Base-by-base conservation (phyloP, 2,113 vertebrate species). In the Aix galericulata region DNA sequence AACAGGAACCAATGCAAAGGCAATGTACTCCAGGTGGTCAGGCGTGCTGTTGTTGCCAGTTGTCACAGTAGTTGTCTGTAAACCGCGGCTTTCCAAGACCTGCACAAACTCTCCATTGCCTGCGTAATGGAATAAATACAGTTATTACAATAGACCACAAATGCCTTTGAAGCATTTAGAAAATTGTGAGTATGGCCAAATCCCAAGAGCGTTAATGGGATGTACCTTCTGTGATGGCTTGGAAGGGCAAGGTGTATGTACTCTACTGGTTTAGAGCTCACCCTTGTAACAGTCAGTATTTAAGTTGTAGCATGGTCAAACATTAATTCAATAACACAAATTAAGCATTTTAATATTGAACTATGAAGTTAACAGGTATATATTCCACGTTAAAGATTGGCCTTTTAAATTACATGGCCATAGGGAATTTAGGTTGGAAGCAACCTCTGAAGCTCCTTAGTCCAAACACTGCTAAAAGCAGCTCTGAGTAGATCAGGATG, bases 1-100 rank as follows among this genome's bases (percentile, higher is more conserved):
- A 63, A 98, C 86, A 0, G 98, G 98, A 95, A 99, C 98, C 82
- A 99, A 94, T 2, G 95, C 97, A 63, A 98, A 99, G 0, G 99
- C 99, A 3, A 98, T 94, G 79, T 99, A 98, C 48, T 98, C 98
- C 0, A 98, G 91, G 77, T 98, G 97, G 16, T 96, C 94, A 2
- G 94, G 8, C 42, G 92, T 81, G 81, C 59, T 74, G 73, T 72
- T 93, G 40, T 0, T 86, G 71, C 64, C 66, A 68, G 68, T 72
- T n/a, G 63, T 38, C 73, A 42, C 58, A 67, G 95, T 87, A 38
- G 59, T 69, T 68, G 91, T 94, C 90, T 88, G 83, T 36, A 87
- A 87, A 88, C 22, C 74, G 48, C 50, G 23, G 84, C 79, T 95
- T 83, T 84, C 34, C 60, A 95, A 90, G 77, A 36, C 36, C 42